Evolutionary conservation across 2,797 vertebrate genomes (phyloP), one percentile per base, ranked within the genome.

Genomic region (Sebastes minor): DNA sequence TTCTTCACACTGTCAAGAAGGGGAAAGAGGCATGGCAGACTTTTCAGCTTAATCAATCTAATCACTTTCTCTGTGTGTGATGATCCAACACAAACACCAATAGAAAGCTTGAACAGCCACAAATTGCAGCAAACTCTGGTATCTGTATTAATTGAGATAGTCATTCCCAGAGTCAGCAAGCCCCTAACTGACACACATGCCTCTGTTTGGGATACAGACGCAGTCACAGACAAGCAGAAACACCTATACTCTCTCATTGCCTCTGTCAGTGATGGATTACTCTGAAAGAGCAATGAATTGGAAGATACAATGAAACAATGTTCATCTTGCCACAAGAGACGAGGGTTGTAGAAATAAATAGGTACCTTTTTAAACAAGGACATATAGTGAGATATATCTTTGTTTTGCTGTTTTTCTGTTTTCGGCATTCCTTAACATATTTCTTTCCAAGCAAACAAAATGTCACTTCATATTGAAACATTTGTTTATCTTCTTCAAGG

Each of bases 231-330:
- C 64, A 22, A 10, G 30, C 55, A 85, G 81, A 67, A 64, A 65
- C 67, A 53, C 73, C 60, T 22, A 56, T 57, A 55, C 46, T 20
- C 78, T 67, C 68, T 38, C 57, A 32, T 65, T 83, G 74, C 71
- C 71, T 77, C 56, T 73, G 87, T 83, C 88, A 86, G 76, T 86
- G 89, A 93, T 86, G 84, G 86, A 94, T 91, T 81, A 78, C 9
- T 4, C 83, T 62, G 68, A 82, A 59, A 76, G 74, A 46, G 63
- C 68, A 83, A 84, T 82, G 85, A 88, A 87, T 82, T 67, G 77
- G 68, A 62, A 61, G 9, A 78, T 33, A 81, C 72, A 79, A 76
- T 42, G 68, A 84, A 81, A 74, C 79, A 73, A 52, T 30, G 38
- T 82, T 80, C 49, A 10, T 76, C 35, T 70, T 78, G 76, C 74